phyloP scores from a whole-genome alignment of 1,140 invertebrate species.

The Oreohelix idahoensis region DNA sequence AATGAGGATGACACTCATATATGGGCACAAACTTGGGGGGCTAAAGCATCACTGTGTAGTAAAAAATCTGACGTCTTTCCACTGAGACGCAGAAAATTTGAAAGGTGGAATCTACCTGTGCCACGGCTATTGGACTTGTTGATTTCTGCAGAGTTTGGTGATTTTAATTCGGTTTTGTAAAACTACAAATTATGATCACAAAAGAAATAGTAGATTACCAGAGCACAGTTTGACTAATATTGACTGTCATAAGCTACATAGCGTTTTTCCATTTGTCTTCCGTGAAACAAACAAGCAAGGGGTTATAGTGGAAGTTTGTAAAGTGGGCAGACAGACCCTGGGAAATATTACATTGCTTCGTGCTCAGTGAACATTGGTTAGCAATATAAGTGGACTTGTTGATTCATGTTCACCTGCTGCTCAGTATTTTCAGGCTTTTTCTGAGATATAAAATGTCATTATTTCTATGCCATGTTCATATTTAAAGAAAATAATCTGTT shows the following conservation, averaged over 20 bases:
- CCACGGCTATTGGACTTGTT: slow-evolving; percentile 47
- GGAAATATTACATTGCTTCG: slow-evolving; percentile 12
- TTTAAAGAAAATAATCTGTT: too few species aligned
- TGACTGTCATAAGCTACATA: slow-evolving; percentile 43
- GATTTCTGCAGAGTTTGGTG: slow-evolving; percentile 47
- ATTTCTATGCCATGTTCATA: too few species aligned
- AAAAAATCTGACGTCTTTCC: slow-evolving; percentile 60
- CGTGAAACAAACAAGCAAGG: slow-evolving; percentile 7
- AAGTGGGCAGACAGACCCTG: slow-evolving; percentile 7
- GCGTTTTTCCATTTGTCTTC: slow-evolving; percentile 52
- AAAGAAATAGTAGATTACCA: slow-evolving; percentile 40
- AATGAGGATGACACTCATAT: slow-evolving; percentile 61
- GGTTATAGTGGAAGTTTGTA: slow-evolving; percentile 4
- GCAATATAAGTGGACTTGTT: too few species aligned
- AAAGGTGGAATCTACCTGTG: slow-evolving; percentile 49
- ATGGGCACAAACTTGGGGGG: slow-evolving; percentile 55
- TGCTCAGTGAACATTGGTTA: not conserved
- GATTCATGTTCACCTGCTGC: not conserved
- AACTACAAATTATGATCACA: slow-evolving; percentile 51
- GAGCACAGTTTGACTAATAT: not conserved
- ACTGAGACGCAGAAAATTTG: slow-evolving; percentile 51
- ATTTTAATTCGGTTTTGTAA: slow-evolving; percentile 42
- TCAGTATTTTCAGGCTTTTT: not conserved
- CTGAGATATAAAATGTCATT: too few species aligned
- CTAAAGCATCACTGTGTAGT: slow-evolving; percentile 46